phyloP scores from a whole-genome alignment of 2,113 vertebrate species.

The Crotalus tigris region DNA sequence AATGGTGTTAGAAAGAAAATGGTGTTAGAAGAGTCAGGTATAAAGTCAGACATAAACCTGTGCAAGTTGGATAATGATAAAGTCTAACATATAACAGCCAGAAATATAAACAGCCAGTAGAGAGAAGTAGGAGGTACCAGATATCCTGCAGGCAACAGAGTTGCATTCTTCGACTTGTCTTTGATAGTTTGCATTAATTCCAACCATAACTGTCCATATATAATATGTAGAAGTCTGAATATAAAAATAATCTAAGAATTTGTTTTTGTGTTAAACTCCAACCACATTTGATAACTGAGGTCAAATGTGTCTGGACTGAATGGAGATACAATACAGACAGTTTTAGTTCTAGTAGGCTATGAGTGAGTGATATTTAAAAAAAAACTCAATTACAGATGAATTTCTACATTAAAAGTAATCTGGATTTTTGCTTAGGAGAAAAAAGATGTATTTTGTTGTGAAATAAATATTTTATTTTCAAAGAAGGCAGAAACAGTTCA shows the following conservation, averaged over 20 bases:
- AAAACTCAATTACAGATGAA: neutral
- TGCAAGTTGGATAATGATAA: neutral
- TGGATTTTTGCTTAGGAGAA: neutral
- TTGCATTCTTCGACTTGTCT: neutral
- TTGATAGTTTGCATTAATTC: neutral
- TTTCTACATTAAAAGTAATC: neutral
- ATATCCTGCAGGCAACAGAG: neutral
- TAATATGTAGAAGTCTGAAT: neutral
- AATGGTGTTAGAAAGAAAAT: too few species aligned
- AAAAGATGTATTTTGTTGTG: neutral
- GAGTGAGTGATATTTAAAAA: conserved; percentile 14
- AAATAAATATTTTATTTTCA: neutral
- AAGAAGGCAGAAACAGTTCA: neutral
- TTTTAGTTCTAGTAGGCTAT: neutral
- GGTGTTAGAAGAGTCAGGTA: too few species aligned
- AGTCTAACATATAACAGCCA: neutral
- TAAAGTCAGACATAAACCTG: neutral
- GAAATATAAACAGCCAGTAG: neutral
- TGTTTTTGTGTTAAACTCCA: neutral
- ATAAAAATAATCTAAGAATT: neutral
- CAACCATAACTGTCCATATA: neutral
- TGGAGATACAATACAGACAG: neutral
- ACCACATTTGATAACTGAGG: neutral
- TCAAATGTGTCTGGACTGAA: neutral
- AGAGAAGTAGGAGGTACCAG: neutral